Evolutionary conservation across 2,888 invertebrate genomes (phyloP), one percentile per base, ranked within the genome.

Genomic region (Athripsodes cinereus): DNA sequence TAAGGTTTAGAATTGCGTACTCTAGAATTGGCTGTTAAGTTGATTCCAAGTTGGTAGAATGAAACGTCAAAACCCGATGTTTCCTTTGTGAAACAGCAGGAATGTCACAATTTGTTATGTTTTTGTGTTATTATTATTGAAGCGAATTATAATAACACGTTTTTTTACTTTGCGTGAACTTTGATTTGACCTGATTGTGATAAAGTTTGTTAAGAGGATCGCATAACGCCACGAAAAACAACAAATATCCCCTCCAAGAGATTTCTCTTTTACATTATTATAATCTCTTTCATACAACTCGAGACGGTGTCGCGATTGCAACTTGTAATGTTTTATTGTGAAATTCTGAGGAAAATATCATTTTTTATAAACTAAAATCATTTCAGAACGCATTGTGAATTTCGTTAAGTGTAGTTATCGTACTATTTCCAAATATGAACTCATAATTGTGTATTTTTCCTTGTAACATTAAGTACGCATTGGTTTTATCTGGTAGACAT

Each of bases 101-200:
- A 8, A 21, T 20, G 48, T 40, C 16, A 13, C 40, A 16, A 8
- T 40, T 26, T 40, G 40, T 40, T 40, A 26, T 40, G 40, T 40
- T 3, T 40, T 40, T n/a, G 13, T 40, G 11, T 31, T 31, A 8
- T 31, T 31, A 11, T 31, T 31, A 40, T 40, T 40, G 40, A 40
- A 40, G 13, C 16, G 13, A 40, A 16, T 40, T 8, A n/a, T 40
- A 5, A 40, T 40, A 40, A 40, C n/a, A 40, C 2, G 16, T n/a
- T 40, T 40, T 26, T 26, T 26, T 26, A 44, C 44, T 44, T 13
- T 44, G 44, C 62, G 64, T 65, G 61, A 67, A 65, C 68, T 72
- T 71, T 68, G 13, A 71, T 69, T 66, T 74, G 63, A 59, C 59
- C 59, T 48, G 35, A 53, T 49, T 20, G 48, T 40, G 59, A 59